Evolutionary conservation across 2,888 invertebrate genomes (phyloP), one percentile per base, ranked within the genome.

Genomic region (Eurytoma adleriae): DNA sequence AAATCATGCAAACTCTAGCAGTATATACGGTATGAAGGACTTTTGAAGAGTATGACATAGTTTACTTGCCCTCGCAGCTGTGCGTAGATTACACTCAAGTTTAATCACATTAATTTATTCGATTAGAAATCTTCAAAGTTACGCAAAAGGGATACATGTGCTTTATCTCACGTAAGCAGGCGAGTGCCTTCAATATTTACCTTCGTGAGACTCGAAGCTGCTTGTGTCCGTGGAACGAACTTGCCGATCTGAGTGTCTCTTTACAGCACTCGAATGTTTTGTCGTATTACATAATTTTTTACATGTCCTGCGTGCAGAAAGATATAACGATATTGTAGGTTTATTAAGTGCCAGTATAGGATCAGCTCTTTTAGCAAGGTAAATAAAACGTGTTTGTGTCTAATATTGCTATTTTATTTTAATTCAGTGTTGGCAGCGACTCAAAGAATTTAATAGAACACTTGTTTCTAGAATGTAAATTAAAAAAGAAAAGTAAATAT

Each of bases 1-100:
- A 61, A 61, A 76, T 20, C 76, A 76, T 76, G 76, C 76, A 76
- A 69, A 12, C 24, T 20, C 20, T 20, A 54, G 7, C 24, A 20
- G 57, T 30, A 61, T 18, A 48, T 14, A 18, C 50, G 24, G 52
- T 50, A 68, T 48, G 54, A 76, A 69, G 20, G 27, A 50, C 20
- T 20, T 18, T 70, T 66, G 20, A 62, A 62, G 16, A 69, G 16
- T 54, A 52, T 69, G 18, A 20, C 68, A 50, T 69, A 27, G 24
- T 67, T 75, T 75, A 76, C 76, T 76, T 76, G 76, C 76, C 76
- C 76, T 54, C 62, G 12, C 59, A 62, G 67, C 61, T 59, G 16
- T 18, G 24, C 24, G 61, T 62, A 30, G 69, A 76, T 76, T 62
- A 69, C 52, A 61, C 54, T 69, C n/a, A 30, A 69, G 69, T 76